Evolutionary conservation across 2,113 vertebrate genomes (phyloP).

Genomic region (Mastomys coucha): DNA sequence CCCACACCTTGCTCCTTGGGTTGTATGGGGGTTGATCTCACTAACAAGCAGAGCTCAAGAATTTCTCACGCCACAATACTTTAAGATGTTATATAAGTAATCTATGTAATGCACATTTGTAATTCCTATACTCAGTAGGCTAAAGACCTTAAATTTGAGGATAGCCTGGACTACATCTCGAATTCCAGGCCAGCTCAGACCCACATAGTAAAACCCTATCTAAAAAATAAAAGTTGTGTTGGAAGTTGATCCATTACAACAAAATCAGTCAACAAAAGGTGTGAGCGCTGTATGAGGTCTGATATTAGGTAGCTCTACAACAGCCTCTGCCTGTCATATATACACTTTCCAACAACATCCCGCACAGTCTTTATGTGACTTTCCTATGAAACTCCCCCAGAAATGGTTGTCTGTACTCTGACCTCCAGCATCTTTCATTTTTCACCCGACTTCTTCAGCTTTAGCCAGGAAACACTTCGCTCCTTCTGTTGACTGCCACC

Average conservation of each 20-base stretch:
- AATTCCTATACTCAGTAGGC: background rate
- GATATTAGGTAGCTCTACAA: background rate
- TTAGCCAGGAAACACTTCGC: background rate
- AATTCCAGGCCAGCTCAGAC: background rate
- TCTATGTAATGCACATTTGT: background rate
- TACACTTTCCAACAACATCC: background rate
- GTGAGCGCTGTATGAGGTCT: background rate
- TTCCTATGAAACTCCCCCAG: background rate
- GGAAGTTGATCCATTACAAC: constrained; percentile 13
- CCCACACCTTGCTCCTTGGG: background rate
- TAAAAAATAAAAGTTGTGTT: background rate
- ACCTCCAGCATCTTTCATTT: background rate
- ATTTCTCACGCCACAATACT: background rate
- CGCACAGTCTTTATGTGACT: background rate
- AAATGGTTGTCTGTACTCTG: background rate
- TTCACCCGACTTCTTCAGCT: background rate
- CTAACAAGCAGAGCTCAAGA: background rate
- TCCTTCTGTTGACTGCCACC: background rate
- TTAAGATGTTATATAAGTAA: background rate
- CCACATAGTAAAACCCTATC: background rate
- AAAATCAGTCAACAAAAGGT: background rate
- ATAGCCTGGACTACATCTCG: background rate
- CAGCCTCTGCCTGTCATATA: background rate
- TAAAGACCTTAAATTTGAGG: background rate
- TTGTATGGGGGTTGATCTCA: background rate